Conservation (phyloP, 2,888 invertebrate genomes). For the Rotaria sp. region DNA sequence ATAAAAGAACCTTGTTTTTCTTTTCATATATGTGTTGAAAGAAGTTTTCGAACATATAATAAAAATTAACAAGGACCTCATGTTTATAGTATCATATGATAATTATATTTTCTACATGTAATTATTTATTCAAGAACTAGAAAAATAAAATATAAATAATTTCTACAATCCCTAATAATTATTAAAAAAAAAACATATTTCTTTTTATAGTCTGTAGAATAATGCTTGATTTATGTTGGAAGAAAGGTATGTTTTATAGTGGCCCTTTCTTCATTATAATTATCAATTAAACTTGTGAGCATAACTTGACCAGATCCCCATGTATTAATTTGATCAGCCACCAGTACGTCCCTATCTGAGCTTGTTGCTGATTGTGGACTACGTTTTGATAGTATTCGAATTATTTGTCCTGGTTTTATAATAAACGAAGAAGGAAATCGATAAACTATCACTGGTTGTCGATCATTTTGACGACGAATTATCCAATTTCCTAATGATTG, state of each 20-base stretch:
- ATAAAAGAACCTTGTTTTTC: no score
- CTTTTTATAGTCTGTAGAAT: background rate
- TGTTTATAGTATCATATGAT: no score
- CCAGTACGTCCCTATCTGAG: constrained; percentile 41
- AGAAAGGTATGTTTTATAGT: background rate
- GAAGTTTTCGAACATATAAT: no score
- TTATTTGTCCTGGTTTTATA: constrained; percentile 8
- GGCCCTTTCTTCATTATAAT: constrained; percentile 32
- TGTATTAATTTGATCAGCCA: constrained; percentile 43
- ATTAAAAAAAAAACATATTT: no score
- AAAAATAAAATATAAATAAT: no score
- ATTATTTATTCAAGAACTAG: no score
- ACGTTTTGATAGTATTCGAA: constrained; percentile 32
- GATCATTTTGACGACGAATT: constrained; percentile 27
- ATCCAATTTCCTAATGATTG: constrained; percentile 33
- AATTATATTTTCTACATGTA: no score
- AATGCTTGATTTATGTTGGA: background rate
- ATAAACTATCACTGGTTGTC: constrained; percentile 19
- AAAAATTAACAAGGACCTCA: no score
- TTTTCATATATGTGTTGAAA: no score
- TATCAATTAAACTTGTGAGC: constrained; percentile 29
- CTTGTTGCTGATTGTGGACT: constrained; percentile 44
- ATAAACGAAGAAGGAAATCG: constrained; percentile 26
- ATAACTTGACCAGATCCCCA: constrained; percentile 31
- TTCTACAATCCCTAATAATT: no score